A percentile compares a stretch with the other conserved stretches of the same genome.
Conservation (phyloP, 1,140 invertebrate genomes). For the Asobara japonica region DNA sequence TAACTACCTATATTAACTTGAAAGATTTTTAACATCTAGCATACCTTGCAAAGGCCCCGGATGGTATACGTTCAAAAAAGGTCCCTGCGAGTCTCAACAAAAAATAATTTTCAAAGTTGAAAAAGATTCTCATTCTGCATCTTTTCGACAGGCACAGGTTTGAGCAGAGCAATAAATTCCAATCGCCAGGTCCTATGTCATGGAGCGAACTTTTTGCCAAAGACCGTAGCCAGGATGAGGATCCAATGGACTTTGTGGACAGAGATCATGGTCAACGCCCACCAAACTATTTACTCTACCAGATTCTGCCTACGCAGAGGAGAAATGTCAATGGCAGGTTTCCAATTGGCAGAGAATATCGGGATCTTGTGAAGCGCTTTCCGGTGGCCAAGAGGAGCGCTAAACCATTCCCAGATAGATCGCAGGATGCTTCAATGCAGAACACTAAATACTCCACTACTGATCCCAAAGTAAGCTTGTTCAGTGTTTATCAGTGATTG, state of each 20-base stretch:
- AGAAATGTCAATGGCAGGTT: conserved; percentile 56
- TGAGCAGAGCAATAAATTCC: conserved; percentile 42
- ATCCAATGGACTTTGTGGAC: conserved; percentile 41
- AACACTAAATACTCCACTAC: too few species aligned
- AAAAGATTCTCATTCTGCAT: too few species aligned
- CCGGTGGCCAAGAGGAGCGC: conserved; percentile 58
- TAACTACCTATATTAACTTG: too few species aligned
- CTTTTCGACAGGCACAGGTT: conserved; percentile 38
- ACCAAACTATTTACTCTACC: conserved; percentile 29
- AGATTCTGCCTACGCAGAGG: conserved; percentile 41
- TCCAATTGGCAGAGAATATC: conserved; percentile 52
- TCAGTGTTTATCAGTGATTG: not conserved
- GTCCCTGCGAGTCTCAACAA: too few species aligned
- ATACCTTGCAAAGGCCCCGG: too few species aligned
- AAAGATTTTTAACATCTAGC: too few species aligned
- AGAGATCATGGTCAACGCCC: conserved; percentile 43
- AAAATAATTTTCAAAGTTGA: too few species aligned
- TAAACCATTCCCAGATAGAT: conserved; percentile 44
- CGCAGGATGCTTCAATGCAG: too few species aligned
- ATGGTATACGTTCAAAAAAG: too few species aligned
- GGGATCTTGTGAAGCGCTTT: conserved; percentile 50
- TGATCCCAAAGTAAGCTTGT: conserved; percentile 55
- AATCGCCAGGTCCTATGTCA: conserved; percentile 43
- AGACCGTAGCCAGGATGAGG: conserved; percentile 25
- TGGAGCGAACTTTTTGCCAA: conserved; percentile 38